Evolutionary conservation across 1,140 invertebrate genomes (phyloP), one percentile per base, ranked within the genome.

Genomic region (Cecropterus lyciades): DNA sequence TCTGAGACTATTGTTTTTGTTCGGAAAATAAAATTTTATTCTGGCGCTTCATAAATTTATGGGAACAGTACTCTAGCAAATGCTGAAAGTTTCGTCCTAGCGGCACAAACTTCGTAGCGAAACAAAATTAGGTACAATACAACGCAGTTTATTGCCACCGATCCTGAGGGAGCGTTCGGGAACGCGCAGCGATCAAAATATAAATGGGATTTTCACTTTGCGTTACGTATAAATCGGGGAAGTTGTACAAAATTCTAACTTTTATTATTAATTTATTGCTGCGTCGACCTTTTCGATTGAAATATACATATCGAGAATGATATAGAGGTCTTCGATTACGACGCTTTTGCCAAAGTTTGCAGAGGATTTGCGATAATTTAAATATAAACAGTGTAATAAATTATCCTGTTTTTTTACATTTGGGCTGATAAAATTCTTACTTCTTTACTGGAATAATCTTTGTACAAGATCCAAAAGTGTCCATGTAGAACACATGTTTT

Each of bases 51-150:
- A 70, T 70, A 72, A 71, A 75, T 74, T 71, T 70, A 67, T 68
- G 64, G 1, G 15, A 16, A 37, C 16, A 14, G 79, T 69, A 76
- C 59, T 74, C 70, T 73, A 72, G 74, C 42, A 75, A 84, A 80
- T 75, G 80, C 73, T 70, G 42, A 73, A 82, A 80, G 70, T 84
- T 45, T 81, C 77, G 73, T 78, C 71, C 71, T 73, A 77, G 70
- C 75, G 75, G 67, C 64, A 64, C 57, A 51, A 79, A 87, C 70
- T 84, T 87, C 72, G 72, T 69, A 72, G 70, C 76, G 73, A 85
- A 87, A 87, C 80, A 84, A 85, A 87, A 85, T 89, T 85, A 67
- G 71, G 59, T 72, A 78, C 76, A 84, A 84, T 80, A 71, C 73
- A 76, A 76, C 78, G 69, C 67, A 80, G 82, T 87, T 86, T 89